Evolutionary conservation across 2,797 vertebrate genomes (phyloP).

Genomic region (Centropyge bicolor): DNA sequence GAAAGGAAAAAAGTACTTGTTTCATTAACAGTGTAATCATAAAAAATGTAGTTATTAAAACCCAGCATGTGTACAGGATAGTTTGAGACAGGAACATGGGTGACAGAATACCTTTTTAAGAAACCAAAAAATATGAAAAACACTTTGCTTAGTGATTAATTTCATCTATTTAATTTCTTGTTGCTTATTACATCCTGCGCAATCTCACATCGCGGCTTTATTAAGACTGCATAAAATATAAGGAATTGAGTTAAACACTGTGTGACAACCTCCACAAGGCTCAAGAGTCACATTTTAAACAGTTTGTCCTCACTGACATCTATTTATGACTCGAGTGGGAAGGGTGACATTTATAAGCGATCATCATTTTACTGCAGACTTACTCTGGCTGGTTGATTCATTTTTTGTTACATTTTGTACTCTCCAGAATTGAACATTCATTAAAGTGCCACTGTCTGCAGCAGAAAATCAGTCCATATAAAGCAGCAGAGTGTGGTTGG

Average conservation of each 20-base stretch:
- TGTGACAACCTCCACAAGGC: constrained; percentile 4
- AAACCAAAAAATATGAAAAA: neutral
- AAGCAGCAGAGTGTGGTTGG: constrained; percentile 14
- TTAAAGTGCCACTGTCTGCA: neutral
- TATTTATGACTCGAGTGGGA: constrained; percentile 30
- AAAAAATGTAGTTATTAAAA: constrained; percentile 28
- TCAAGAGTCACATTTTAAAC: constrained; percentile 21
- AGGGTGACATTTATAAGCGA: constrained; percentile 24
- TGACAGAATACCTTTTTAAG: neutral
- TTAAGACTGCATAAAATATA: neutral
- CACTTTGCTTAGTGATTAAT: neutral
- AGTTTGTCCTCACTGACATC: constrained; percentile 32
- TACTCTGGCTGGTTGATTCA: constrained; percentile 4
- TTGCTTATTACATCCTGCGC: neutral
- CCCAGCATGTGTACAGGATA: neutral
- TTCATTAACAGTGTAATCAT: constrained; percentile 18
- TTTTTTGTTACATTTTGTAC: constrained; percentile 15
- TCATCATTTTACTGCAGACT: neutral
- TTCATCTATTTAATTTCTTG: neutral
- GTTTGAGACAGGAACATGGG: neutral
- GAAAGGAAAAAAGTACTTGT: constrained; percentile 25
- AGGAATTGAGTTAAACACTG: constrained; percentile 16
- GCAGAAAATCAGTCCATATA: constrained; percentile 1
- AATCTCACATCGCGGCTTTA: neutral
- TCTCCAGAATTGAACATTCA: constrained; percentile 1